Conservation (phyloP, 2,797 vertebrate genomes). For the Myotis planiceps region DNA sequence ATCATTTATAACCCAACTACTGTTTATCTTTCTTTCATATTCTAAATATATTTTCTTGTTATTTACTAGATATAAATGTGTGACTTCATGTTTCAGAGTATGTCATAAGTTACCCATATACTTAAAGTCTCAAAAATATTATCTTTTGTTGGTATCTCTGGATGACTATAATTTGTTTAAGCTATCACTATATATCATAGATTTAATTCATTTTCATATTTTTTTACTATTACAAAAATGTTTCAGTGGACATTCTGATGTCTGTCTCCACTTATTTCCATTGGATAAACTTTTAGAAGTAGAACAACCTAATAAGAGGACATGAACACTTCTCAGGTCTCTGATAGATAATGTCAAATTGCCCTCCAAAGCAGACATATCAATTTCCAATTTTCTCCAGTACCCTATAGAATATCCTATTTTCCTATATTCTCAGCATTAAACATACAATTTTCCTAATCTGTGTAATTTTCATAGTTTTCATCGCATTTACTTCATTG, state of each 20-base stretch:
- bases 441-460: not conserved
- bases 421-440: not conserved
- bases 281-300: not conserved
- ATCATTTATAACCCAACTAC: not conserved
- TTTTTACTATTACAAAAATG: not conserved
- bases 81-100: not conserved
- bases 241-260: not conserved
- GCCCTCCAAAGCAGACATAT: not conserved
- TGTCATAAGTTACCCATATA: not conserved
- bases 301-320: not conserved
- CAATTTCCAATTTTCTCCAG: not conserved
- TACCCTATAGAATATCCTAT: not conserved
- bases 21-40: slow-evolving; percentile 4
- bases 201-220: not conserved
- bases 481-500: not conserved
- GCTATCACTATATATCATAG: not conserved
- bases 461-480: not conserved
- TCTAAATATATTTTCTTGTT: not conserved
- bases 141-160: not conserved
- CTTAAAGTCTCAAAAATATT: not conserved
- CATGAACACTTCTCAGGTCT: not conserved
- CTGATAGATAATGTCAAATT: not conserved
- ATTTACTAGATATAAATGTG: not conserved
- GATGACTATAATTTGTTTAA: not conserved
- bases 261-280: not conserved